Conservation (phyloP, 1,140 invertebrate species). For the Penaeus japonicus region DNA sequence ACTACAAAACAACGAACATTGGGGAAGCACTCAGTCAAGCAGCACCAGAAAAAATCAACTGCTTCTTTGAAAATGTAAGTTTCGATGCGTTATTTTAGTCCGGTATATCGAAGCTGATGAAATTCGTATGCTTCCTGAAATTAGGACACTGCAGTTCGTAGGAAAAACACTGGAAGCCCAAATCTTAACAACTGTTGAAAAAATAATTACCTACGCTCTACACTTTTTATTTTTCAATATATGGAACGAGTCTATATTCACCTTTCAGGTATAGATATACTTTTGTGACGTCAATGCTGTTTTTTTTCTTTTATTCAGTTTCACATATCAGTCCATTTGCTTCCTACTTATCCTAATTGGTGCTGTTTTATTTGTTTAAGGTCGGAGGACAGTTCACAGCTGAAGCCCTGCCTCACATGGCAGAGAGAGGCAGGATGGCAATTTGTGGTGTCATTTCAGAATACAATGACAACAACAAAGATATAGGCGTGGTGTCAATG, state of each 20-base stretch:
- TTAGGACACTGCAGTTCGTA: neutral
- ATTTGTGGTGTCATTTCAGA: slow-evolving; percentile 73
- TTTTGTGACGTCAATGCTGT: neutral
- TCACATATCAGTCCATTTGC: no score
- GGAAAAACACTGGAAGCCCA: no score
- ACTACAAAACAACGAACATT: slow-evolving; percentile 74
- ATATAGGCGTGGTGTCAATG: slow-evolving; percentile 35
- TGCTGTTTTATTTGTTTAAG: slow-evolving; percentile 52
- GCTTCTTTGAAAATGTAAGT: slow-evolving; percentile 78
- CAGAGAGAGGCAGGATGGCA: slow-evolving; percentile 69
- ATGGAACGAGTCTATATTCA: neutral
- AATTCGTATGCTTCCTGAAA: neutral
- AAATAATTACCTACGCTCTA: neutral
- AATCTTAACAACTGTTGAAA: neutral
- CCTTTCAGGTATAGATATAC: neutral
- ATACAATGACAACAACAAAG: slow-evolving; percentile 66
- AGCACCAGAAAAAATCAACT: slow-evolving; percentile 75
- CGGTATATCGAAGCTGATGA: neutral
- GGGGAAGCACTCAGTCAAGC: slow-evolving; percentile 68
- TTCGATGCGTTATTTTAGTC: neutral
- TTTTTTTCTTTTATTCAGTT: neutral
- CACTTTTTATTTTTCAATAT: neutral
- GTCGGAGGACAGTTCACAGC: slow-evolving; percentile 75
- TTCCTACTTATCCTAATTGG: neutral
- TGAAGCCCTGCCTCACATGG: slow-evolving; percentile 72